Conservation (phyloP, 2,113 vertebrate species). For the Coryphaenoides rupestris region DNA sequence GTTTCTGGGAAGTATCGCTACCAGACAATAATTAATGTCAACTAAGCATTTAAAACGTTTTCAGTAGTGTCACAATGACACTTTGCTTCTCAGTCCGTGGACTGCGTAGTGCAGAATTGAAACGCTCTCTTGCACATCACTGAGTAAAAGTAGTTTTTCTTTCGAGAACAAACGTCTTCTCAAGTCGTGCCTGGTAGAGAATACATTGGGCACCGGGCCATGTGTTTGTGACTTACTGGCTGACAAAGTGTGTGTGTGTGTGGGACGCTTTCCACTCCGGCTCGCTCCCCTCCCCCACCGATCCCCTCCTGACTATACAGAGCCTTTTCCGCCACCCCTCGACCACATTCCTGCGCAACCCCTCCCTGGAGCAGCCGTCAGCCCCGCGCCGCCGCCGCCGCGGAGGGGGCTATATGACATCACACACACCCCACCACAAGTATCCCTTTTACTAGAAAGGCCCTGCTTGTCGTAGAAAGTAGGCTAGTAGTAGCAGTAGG, state of each 20-base stretch:
- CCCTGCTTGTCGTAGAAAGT: neutral
- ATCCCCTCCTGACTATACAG: conserved; percentile 57
- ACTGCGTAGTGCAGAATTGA: neutral
- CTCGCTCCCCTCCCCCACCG: conserved; percentile 52
- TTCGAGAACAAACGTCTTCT: conserved; percentile 32
- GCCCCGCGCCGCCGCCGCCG: conserved; percentile 9
- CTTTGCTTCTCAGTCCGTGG: neutral
- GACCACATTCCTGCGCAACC: conserved; percentile 62
- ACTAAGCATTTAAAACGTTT: conserved; percentile 32
- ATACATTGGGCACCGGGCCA: conserved; percentile 26
- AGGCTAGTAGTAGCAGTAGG: neutral
- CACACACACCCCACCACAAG: conserved; percentile 57
- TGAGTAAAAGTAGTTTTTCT: conserved; percentile 6
- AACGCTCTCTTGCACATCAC: too few relatives aligned
- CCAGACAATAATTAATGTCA: conserved; percentile 29
- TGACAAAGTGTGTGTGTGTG: conserved; percentile 45
- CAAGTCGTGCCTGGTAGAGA: conserved; percentile 35
- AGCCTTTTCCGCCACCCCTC: conserved; percentile 44
- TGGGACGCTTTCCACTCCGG: conserved; percentile 49
- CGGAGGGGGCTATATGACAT: conserved; percentile 58
- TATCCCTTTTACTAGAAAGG: conserved; percentile 23
- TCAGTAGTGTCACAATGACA: neutral
- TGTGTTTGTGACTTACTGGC: conserved; percentile 25
- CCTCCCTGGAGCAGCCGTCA: conserved; percentile 41
- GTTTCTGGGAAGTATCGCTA: conserved; percentile 51